phyloP scores from a whole-genome alignment of 2,888 invertebrate species.

The Linnaemya tessellans region DNA sequence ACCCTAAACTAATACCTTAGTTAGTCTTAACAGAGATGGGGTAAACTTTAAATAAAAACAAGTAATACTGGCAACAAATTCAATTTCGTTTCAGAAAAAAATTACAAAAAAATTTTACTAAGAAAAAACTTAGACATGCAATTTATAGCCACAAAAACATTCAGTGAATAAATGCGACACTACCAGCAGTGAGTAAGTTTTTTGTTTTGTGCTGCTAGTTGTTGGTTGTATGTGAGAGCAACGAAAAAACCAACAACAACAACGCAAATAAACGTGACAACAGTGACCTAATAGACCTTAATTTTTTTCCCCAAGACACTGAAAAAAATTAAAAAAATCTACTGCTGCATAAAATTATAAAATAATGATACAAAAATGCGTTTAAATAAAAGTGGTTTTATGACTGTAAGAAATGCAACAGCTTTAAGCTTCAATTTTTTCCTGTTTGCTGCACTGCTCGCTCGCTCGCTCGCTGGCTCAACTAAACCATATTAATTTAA shows the following conservation, averaged over 20 bases:
- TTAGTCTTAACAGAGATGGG: conserved; percentile 66
- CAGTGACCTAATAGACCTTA: conserved; percentile 71
- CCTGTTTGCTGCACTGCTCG: background rate
- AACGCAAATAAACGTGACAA: conserved; percentile 67
- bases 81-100: conserved; percentile 64
- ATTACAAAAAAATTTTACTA: conserved; percentile 10
- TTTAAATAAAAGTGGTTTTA: conserved; percentile 65
- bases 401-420: background rate
- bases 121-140: conserved; percentile 63
- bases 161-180: conserved; percentile 57
- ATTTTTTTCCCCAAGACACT: conserved; percentile 21
- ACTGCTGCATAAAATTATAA: conserved; percentile 63
- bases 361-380: conserved; percentile 68
- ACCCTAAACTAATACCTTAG: conserved; percentile 72
- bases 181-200: conserved; percentile 19
- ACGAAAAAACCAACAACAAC: background rate
- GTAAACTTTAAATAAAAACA: conserved; percentile 49
- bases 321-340: conserved; percentile 10
- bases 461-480: background rate
- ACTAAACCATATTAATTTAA: conserved; percentile 62
- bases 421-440: conserved; percentile 17
- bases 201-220: conserved; percentile 39
- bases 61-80: conserved; percentile 56
- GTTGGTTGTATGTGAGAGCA: conserved; percentile 42
- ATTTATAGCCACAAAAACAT: conserved; percentile 60